A percentile compares a stretch with the other conserved stretches of the same genome.
Evolutionary conservation across 2,113 vertebrate genomes (phyloP).

Genomic region (Paratilapia polleni): DNA sequence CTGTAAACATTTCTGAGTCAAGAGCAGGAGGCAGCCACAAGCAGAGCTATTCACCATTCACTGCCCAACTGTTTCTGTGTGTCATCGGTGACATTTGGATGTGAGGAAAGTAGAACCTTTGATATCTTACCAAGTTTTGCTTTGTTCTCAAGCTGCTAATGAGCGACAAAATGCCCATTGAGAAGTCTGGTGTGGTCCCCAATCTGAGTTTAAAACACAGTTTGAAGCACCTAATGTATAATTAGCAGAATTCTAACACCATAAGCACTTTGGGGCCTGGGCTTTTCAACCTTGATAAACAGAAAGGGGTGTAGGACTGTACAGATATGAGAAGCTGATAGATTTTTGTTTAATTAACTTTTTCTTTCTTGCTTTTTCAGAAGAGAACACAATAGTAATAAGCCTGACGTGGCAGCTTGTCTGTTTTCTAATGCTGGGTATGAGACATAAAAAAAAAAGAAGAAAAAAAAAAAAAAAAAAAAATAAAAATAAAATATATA

Average conservation of each 20-base stretch:
- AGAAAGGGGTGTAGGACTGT: neutral
- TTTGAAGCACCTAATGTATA: constrained; percentile 12
- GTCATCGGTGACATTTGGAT: constrained; percentile 67
- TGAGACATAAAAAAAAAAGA: neutral
- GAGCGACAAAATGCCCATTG: constrained; percentile 3
- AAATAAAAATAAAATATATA: no score
- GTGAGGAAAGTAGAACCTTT: constrained; percentile 39
- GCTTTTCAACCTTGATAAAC: constrained; percentile 14
- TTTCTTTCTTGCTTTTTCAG: neutral
- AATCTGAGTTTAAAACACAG: neutral
- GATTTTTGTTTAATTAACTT: neutral
- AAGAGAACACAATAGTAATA: neutral
- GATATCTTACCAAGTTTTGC: constrained; percentile 7
- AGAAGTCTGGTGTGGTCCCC: neutral
- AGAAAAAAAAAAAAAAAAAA: neutral
- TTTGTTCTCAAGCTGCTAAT: constrained; percentile 52
- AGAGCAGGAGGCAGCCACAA: constrained; percentile 44
- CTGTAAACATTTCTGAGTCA: constrained; percentile 34
- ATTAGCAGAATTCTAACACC: neutral
- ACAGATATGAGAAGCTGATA: neutral
- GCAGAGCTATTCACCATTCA: constrained; percentile 24
- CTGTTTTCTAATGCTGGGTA: neutral
- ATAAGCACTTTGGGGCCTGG: neutral
- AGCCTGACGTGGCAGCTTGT: neutral
- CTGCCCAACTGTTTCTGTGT: constrained; percentile 45